phyloP scores from a whole-genome alignment of 2,113 vertebrate species.

The Axis porcinus region DNA sequence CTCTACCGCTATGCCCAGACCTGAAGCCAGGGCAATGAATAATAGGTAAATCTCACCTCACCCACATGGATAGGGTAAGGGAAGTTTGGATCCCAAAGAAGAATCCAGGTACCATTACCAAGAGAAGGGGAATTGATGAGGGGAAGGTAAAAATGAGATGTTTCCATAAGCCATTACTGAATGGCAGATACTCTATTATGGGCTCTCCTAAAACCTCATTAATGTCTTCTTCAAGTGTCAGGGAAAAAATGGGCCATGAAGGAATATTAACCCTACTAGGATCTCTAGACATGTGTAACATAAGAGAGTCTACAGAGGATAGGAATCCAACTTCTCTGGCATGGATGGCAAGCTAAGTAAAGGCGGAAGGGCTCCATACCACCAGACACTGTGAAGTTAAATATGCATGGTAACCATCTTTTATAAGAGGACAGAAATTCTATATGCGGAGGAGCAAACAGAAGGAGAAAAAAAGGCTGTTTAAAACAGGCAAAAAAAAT shows the following conservation, averaged over 20 bases:
- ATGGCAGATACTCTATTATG: accelerated
- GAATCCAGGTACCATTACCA: not conserved
- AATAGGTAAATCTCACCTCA: not conserved
- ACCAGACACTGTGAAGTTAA: not conserved
- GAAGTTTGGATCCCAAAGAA: not conserved
- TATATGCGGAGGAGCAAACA: not conserved
- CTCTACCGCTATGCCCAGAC: not conserved
- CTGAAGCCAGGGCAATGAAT: not conserved
- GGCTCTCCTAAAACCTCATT: not conserved
- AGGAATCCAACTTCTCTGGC: not conserved
- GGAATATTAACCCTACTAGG: not conserved
- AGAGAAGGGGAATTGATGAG: not conserved
- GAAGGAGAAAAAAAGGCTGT: not conserved
- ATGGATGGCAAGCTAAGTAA: not conserved
- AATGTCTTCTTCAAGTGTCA: not conserved
- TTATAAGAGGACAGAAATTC: not conserved
- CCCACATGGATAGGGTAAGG: not conserved
- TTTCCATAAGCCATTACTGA: not conserved
- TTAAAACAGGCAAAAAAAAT: not conserved
- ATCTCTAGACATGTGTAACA: not conserved
- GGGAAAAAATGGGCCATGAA: not conserved
- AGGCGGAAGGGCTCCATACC: not conserved
- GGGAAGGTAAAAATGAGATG: not conserved
- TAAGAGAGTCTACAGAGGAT: not conserved
- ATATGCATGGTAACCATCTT: not conserved